A percentile compares a stretch with the other conserved stretches of the same genome.
These are phyloP conservation scores for Astyanax mexicanus DNA, from an alignment of 2,797 vertebrate genomes.

Conservation along the genomic window DNA sequence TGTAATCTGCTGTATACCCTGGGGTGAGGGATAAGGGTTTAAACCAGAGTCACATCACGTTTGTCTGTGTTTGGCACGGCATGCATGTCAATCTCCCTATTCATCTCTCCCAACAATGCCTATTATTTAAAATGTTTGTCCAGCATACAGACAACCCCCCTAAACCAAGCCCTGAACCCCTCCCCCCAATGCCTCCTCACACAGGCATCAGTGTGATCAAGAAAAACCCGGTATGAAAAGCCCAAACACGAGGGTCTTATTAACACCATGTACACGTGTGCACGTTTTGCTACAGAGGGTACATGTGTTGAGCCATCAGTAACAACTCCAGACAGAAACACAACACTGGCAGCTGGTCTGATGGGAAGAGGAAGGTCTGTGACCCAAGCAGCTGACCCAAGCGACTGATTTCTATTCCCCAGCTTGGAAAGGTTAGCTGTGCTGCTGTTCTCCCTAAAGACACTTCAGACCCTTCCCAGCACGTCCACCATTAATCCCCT, in stretches of 20 bases:
- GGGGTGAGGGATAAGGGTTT: background rate
- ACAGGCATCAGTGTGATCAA: conserved; percentile 17
- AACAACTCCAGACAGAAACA: conserved; percentile 32
- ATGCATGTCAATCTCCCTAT: too few relatives aligned
- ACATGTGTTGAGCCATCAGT: background rate
- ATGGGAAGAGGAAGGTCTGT: conserved; percentile 47
- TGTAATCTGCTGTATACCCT: background rate
- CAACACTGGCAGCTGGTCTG: conserved; percentile 26
- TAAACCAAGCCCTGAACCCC: background rate
- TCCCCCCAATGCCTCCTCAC: background rate
- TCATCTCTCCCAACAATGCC: background rate
- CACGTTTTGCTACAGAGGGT: conserved; percentile 10
- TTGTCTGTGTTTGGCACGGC: background rate
- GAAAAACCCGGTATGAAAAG: conserved; percentile 59
- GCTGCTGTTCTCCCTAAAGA: conserved; percentile 48
- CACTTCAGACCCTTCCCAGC: conserved; percentile 49
- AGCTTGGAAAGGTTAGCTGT: conserved; percentile 52
- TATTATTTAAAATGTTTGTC: background rate
- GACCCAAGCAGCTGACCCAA: conserved; percentile 26
- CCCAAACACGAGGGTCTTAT: conserved; percentile 54
- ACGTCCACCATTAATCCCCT: conserved; percentile 30
- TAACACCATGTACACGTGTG: conserved; percentile 22
- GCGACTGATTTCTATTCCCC: background rate
- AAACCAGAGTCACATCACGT: background rate
- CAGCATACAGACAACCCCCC: background rate